Base-by-base conservation (phyloP, 2,888 invertebrate genomes). In the Ormyrus rosae region DNA sequence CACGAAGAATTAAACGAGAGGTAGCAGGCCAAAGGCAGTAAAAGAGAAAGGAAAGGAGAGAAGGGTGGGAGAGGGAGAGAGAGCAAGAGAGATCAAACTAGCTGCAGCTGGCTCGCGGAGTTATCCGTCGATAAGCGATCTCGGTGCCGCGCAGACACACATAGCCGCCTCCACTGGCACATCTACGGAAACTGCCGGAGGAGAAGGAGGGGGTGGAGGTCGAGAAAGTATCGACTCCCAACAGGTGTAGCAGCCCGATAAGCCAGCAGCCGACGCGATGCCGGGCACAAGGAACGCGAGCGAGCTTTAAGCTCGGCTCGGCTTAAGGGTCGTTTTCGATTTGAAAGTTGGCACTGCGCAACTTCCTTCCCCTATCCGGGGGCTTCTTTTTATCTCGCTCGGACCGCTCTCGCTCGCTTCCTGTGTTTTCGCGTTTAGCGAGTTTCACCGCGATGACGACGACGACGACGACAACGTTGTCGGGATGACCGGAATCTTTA, bases 241-340 rank as follows among this genome's bases (percentile, higher is more conserved):
- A 78, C 74, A 78, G 78, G 78, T 81, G 81, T 81, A 78, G 78
- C 75, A 4, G 51, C 8, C 74, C 74, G 81, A 81, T 81, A 81
- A 78, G 81, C 71, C 61, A 34, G 34, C 34, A 34, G 34, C 34
- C 63, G 51, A 64, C n/a, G 71, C 65, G 65, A 56, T 9, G 68
- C 10, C 48, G 65, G 45, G 68, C 5, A 34, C 34, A 34, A 34
- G 34, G 34, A 34, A 34, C 55, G 11, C 51, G 13, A 13, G 48
- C 10, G 55, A 79, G 74, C 69, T 69, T 79, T 67, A 76, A 76
- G 73, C 68, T 72, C 19, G 51, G 11, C 55, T 48, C 45, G 58
- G 68, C 69, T 72, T 77, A 77, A 77, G 53, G 70, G 77, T 73
- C 81, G 64, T 69, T 81, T 73, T 77, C 73, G 61, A 78, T 77